phyloP scores from a whole-genome alignment of 2,888 invertebrate genomes.

The Lochmaea crataegi region DNA sequence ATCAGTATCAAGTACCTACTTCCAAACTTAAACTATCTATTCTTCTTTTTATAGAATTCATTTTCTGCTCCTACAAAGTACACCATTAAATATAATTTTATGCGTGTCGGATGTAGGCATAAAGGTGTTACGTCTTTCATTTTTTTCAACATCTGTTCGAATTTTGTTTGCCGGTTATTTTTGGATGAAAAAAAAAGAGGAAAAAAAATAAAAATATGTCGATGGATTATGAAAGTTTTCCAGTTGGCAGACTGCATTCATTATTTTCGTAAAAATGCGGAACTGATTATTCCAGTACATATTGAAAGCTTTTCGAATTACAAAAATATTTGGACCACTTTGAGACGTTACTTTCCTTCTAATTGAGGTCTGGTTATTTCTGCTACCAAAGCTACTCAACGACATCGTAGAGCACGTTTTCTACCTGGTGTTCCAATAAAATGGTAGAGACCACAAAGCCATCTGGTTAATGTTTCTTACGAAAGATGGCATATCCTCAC shows the following conservation, averaged over 20 bases:
- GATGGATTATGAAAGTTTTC: constrained; percentile 19
- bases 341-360: background rate
- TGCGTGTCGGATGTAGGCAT: background rate
- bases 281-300: background rate
- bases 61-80: constrained; percentile 1
- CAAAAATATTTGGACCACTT: background rate
- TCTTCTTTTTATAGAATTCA: constrained; percentile 15
- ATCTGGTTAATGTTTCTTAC: no score
- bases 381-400: no score
- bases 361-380: no score
- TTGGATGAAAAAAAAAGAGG: background rate
- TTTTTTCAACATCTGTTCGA: constrained; percentile 6
- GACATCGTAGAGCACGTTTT: no score
- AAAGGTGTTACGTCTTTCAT: constrained; percentile 12
- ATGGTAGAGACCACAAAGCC: no score
- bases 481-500: no score
- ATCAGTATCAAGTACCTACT: background rate
- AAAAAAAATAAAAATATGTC: background rate
- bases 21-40: background rate
- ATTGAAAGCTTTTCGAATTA: background rate
- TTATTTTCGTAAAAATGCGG: constrained; percentile 2
- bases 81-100: constrained; percentile 10
- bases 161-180: constrained; percentile 1
- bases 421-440: no score
- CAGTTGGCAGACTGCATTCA: constrained; percentile 3